A percentile compares a stretch with the other conserved stretches of the same genome.
Evolutionary conservation across 2,797 vertebrate species (phyloP).

Genomic region (Lacerta agilis): DNA sequence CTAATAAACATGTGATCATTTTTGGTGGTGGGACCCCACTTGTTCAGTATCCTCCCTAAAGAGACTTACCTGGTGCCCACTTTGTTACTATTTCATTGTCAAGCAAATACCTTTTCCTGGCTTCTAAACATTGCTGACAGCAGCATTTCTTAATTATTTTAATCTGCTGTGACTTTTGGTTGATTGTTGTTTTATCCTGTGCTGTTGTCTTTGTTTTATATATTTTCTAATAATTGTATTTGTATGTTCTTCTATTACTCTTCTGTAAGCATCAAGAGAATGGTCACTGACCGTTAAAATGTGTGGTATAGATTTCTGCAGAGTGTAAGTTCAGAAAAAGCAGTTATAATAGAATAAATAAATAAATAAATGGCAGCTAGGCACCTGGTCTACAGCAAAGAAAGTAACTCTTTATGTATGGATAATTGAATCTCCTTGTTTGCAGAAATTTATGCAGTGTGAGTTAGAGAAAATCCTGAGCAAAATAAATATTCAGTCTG

Average conservation of each 20-base stretch:
- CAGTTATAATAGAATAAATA: not conserved
- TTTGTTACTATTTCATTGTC: not conserved
- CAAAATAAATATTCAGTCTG: conserved; percentile 45
- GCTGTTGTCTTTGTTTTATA: not conserved
- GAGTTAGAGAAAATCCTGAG: conserved; percentile 14
- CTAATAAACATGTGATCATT: not conserved
- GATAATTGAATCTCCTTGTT: not conserved
- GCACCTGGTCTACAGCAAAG: not conserved
- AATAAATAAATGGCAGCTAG: not conserved
- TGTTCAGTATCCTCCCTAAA: not conserved
- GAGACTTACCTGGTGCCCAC: not conserved
- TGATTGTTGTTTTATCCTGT: not conserved
- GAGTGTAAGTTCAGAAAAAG: conserved; percentile 6
- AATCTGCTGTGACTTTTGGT: not conserved
- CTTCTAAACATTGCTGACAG: not conserved
- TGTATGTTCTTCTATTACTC: not conserved
- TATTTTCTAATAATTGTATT: not conserved
- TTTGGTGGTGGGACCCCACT: not conserved
- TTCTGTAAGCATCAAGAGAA: not conserved
- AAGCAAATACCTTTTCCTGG: not conserved
- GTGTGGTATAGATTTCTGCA: not conserved
- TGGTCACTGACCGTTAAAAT: not conserved
- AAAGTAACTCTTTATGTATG: not conserved
- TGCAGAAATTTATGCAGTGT: not conserved
- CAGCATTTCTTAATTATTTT: not conserved